Base-by-base conservation (phyloP, 1,140 invertebrate genomes). In the Pseudomyrmex concolor region DNA sequence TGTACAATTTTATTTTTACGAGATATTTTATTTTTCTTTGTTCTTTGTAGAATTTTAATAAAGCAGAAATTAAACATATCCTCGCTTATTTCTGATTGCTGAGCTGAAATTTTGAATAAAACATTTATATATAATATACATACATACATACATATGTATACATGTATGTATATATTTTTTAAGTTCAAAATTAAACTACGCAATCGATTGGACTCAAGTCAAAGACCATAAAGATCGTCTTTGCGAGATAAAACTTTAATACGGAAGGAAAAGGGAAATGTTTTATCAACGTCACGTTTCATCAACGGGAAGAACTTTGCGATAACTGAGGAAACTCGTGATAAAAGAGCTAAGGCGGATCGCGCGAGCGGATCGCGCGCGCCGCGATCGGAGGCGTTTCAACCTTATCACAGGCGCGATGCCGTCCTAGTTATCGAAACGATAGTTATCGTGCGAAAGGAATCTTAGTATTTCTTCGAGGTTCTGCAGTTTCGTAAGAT, bases 221-320 rank as follows among this genome's bases (percentile, higher is more conserved):
- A 57, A 77, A 68, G 74, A 45, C 34, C 9, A 63, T 77, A 15
- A 77, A 55, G 48, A 55, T 4, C 2, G 25, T 3, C 50, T 57
- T n/a, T 9, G 12, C 25, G 34, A 78, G 74, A 78, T 78, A 68
- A 78, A 78, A 34, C 50, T 55, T 34, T 55, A 55, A 77, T 78
- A 67, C 63, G 51, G 74, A 67, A 67, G 74, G 62, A 77, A 77
- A 57, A 55, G 51, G 76, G 51, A 78, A 78, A 78, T 78, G 76
- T 77, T 77, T 77, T 77, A 77, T 77, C 74, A 77, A 77, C 74
- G 74, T 77, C 74, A 77, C 63, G 74, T 78, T 70, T 78, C 76
- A 78, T 78, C 74, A 57, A 57, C 76, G 51, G 34, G 51, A 57
- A 12, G 43, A 68, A 78, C 63, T 70, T 78, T 22, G 64, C 51